Evolutionary conservation across 1,140 invertebrate species (phyloP).

Genomic region (Eupeodes corollae): DNA sequence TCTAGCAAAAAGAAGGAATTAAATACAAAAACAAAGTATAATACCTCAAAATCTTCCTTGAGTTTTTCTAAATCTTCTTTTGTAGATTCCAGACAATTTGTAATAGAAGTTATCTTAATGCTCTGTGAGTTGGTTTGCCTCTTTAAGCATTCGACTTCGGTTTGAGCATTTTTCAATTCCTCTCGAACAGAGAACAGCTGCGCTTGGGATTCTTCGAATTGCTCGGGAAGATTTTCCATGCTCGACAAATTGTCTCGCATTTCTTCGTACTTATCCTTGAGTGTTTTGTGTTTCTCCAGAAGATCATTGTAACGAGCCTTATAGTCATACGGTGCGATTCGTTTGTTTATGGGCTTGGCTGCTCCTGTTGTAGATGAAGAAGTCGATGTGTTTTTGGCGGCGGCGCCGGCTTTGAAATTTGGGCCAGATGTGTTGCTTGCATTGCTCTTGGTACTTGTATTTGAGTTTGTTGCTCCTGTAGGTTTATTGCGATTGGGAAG

Average conservation of each 20-base stretch:
- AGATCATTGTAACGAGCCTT: conserved; percentile 47
- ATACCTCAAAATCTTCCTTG: conserved; percentile 15
- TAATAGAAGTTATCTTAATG: conserved; percentile 36
- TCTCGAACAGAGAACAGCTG: conserved; percentile 16
- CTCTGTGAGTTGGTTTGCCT: conserved; percentile 18
- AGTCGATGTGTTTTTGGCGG: not conserved
- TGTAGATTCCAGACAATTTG: conserved; percentile 24
- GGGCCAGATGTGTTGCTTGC: not conserved
- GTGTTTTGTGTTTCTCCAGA: conserved; percentile 44
- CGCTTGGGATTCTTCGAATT: conserved; percentile 38
- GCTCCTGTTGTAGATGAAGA: conserved; percentile 5
- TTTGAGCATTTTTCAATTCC: conserved; percentile 11
- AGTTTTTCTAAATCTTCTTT: conserved; percentile 21
- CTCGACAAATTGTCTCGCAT: conserved; percentile 41
- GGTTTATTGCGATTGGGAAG: conserved; percentile 4
- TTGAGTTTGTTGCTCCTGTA: conserved; percentile 2
- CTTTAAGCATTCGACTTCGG: conserved; percentile 19
- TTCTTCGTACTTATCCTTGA: conserved; percentile 41
- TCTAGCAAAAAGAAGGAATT: too few species aligned
- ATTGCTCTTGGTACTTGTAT: conserved; percentile 3
- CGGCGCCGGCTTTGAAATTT: too few species aligned
- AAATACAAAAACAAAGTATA: too few species aligned
- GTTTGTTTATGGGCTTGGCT: conserved; percentile 14
- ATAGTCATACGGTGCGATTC: conserved; percentile 46
- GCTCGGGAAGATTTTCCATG: conserved; percentile 27